Evolutionary conservation across 2,888 invertebrate genomes (phyloP).

Genomic region (Sinotaia quadrata): DNA sequence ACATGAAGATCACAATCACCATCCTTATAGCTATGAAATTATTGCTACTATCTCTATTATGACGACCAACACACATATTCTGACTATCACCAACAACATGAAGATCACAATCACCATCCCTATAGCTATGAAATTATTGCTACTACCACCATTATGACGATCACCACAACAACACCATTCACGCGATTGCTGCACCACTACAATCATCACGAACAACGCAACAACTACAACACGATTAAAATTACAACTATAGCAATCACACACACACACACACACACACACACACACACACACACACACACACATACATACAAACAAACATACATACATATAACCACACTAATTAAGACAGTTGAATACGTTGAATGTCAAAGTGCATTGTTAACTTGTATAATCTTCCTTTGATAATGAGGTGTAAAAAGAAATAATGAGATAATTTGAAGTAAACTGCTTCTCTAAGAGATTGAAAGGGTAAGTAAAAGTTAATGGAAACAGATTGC

Average conservation of each 20-base stretch:
- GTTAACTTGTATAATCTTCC: no score
- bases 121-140: neutral
- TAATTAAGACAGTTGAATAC: no score
- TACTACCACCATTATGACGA: neutral
- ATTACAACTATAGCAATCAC: neutral
- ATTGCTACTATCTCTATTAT: no score
- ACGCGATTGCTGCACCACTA: neutral
- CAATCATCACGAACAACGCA: neutral
- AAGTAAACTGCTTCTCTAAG: no score
- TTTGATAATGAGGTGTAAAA: no score
- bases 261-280: neutral
- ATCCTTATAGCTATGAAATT: neutral
- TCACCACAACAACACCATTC: neutral
- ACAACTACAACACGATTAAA: neutral
- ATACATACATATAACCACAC: no score
- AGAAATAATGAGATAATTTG: no score
- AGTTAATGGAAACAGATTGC: no score
- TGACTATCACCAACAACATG: neutral
- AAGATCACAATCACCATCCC: neutral
- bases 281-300: conserved; percentile 2
- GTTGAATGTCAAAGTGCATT: no score
- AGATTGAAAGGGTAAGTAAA: no score
- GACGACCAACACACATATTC: neutral
- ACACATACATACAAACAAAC: neutral
- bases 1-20: no score